These are phyloP conservation scores for Lacerta bilineata DNA, from an alignment of 2,797 vertebrate species.

Conservation along the genomic window DNA sequence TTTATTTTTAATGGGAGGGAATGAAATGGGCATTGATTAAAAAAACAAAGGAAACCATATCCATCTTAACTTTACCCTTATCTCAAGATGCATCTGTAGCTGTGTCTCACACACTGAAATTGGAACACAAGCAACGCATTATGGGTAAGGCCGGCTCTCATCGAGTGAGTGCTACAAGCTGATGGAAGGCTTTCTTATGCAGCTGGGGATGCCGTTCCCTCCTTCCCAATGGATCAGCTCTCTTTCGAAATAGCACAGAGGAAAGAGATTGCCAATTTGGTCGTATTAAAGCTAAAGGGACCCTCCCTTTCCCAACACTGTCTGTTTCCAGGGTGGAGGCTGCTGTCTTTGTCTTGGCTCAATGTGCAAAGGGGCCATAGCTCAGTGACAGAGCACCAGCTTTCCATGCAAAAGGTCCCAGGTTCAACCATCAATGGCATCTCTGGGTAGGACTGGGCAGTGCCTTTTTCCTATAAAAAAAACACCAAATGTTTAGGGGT, in stretches of 20 bases:
- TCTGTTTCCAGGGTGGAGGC: not conserved
- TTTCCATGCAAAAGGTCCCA: no score
- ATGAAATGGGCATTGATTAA: not conserved
- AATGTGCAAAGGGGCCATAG: no score
- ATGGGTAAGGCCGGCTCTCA: not conserved
- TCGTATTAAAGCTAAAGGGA: no score
- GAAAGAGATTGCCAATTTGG: not conserved
- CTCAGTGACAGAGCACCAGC: no score
- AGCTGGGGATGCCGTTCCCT: not conserved
- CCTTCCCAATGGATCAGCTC: not conserved
- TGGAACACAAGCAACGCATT: not conserved
- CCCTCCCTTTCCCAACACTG: not conserved
- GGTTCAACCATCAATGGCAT: no score
- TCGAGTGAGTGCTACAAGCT: not conserved
- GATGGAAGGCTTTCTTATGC: conserved; percentile 4
- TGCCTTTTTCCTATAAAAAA: no score
- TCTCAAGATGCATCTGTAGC: not conserved
- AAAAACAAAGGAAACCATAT: not conserved
- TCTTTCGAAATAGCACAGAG: not conserved
- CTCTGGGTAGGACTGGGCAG: no score
- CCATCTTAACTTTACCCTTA: not conserved
- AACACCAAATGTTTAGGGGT: no score
- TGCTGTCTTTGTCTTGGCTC: not conserved
- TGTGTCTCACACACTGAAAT: not conserved
- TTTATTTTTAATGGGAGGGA: not conserved